Conservation (phyloP, 2,113 vertebrate genomes). For the Eublepharis macularius region DNA sequence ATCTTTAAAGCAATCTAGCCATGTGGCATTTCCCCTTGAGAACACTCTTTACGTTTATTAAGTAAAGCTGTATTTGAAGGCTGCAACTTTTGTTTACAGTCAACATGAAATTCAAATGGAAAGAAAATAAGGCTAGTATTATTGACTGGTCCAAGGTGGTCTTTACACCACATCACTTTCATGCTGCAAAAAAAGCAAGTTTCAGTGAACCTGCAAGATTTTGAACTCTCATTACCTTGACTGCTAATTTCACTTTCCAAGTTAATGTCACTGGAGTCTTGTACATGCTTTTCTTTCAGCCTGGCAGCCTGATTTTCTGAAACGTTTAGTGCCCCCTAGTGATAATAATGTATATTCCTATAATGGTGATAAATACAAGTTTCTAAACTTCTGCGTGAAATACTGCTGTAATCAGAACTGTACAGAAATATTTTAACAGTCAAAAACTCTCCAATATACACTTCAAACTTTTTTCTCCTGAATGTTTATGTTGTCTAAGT, state of each 20-base stretch:
- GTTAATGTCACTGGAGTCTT: neutral
- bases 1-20: too few species aligned
- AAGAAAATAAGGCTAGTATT: neutral
- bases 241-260: neutral
- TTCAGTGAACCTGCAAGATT: too few species aligned
- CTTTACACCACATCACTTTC: too few species aligned
- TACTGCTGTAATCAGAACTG: fast-evolving
- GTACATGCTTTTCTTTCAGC: neutral
- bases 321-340: slow-evolving; percentile 62
- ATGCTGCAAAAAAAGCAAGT: too few species aligned
- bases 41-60: neutral
- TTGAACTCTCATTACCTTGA: neutral
- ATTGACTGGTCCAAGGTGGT: too few species aligned
- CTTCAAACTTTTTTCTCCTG: neutral
- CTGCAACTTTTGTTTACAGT: neutral
- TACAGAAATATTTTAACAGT: neutral
- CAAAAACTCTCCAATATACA: neutral
- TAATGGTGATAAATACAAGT: neutral
- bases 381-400: neutral
- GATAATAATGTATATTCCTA: neutral
- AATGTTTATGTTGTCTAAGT: neutral
- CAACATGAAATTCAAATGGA: neutral
- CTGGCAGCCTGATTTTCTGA: neutral
- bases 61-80: neutral
- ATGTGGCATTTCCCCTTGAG: neutral